Evolutionary conservation across 2,888 invertebrate genomes (phyloP), one percentile per base, ranked within the genome.

Genomic region (Chrysolina haemoptera): DNA sequence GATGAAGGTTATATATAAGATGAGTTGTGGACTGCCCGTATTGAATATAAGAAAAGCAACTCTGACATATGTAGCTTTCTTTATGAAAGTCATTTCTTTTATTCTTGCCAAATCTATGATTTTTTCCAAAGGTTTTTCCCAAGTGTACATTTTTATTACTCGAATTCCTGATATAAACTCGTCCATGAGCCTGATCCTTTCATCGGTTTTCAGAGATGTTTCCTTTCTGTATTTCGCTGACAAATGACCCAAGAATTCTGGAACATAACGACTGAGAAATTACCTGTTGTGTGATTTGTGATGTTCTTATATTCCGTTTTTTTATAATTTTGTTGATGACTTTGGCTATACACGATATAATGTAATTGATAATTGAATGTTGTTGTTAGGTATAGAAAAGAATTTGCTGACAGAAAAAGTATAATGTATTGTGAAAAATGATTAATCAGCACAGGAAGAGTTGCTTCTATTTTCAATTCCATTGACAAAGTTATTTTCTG

Each of bases 111-210:
- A 84, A 55, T 89, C 89, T 4, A 94, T 90, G 41, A 93, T 82
- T 22, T 90, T 89, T n/a, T 91, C 90, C 82, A 94, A 94, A 0
- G 93, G 92, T 74, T 90, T 91, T 83, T 94, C 94, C 91, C 94
- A 94, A 2, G 92, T 91, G 83, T 92, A 94, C 92, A 93, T 92
- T 86, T 94, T 93, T 78, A 93, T 92, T 76, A 96, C 96, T 89
- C 96, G 94, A 89, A 99, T 97, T 65, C 97, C 98, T 71, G 92
- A 92, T 76, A 98, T 94, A 81, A 98, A 94, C 90, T 98, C 98
- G 85, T 95, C 96, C 97, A 98, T 98, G 59, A 98, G 90, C 66
- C 96, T 92, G 46, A 98, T 95, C 77, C 98, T 91, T 81, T 94
- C 94, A 87, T 98, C 98, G 0, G 98, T 97, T 85, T 94, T 91